Base-by-base conservation (phyloP, 1,140 invertebrate species). In the Ips typographus region DNA sequence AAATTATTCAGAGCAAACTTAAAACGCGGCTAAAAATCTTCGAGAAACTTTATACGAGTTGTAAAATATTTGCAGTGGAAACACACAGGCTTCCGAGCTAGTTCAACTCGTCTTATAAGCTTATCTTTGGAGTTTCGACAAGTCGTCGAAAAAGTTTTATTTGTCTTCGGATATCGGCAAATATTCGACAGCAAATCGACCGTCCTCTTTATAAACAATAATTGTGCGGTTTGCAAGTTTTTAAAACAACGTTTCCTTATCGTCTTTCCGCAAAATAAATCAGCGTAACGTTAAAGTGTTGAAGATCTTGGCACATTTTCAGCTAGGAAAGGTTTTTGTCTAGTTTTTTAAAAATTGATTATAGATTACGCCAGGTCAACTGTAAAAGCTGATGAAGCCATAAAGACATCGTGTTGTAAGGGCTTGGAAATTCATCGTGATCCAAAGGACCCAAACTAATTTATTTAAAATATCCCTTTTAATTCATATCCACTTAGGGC, bases 261-360 rank as follows among this genome's bases (percentile, higher is more conserved):
- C 53, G 53, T 38, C 37, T 55, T 55, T 55, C 53, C 53, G 53
- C 53, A 55, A 55, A 55, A 55, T 55, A 55, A 55, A 55, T 55
- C 53, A 55, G 8, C 37, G 8, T 22, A 55, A 55, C 8, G 6
- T 2, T 55, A 22, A 22, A 22, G 53, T 22, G 53, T 38, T 6
- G 8, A 55, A 55, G 37, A 6, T 6, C 53, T 55, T 55, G 53
- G 53, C 53, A 37, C 37, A 5, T 55, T 55, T 55, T 55, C 53
- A 55, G 37, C 53, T n/a, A 47, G 22, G 22, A 22, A 22, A 22
- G 22, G 22, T 22, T 22, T 22, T 22, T 22, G 22, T 22, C 22
- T 22, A 22, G 22, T 22, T 22, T 22, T 22, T 22, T 22, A 22
- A 22, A 22, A 22, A 22, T 22, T 22, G 22, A 22, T 22, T 22